Conservation (phyloP, 2,797 vertebrate species). For the Myotis pilosus region DNA sequence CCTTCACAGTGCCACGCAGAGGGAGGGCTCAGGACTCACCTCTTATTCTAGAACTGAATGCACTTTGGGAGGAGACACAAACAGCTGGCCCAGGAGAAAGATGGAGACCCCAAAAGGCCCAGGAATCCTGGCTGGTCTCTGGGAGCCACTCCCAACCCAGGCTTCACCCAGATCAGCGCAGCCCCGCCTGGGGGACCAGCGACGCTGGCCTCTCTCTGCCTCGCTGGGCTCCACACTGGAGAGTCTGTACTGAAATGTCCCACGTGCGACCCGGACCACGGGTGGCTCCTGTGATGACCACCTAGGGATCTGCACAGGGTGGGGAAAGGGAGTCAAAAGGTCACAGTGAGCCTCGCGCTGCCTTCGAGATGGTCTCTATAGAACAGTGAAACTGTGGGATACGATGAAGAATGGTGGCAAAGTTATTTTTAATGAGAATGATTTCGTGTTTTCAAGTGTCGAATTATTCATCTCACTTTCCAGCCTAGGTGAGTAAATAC, state of each 20-base stretch:
- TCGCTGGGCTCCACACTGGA: background rate
- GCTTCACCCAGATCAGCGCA: background rate
- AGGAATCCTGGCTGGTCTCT: background rate
- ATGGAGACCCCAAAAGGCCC: constrained; percentile 39
- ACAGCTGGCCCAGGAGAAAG: background rate
- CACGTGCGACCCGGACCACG: background rate
- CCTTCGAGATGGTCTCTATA: background rate
- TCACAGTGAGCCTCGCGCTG: background rate
- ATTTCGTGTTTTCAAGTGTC: background rate
- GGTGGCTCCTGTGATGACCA: background rate
- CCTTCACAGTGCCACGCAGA: constrained; percentile 72
- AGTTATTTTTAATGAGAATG: background rate
- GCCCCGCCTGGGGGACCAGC: background rate
- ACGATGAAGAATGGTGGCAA: background rate
- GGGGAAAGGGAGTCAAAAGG: background rate
- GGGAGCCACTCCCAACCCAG: background rate
- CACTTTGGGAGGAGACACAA: constrained; percentile 64
- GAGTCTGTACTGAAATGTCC: background rate
- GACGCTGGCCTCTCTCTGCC: background rate
- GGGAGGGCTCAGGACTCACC: constrained; percentile 58
- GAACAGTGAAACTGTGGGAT: background rate
- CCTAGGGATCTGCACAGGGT: background rate
- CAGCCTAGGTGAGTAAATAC: background rate
- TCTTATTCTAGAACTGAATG: too few species aligned
- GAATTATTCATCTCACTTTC: background rate